Percentiles rank a stretch among this genome's conserved stretches.
phyloP scores from a whole-genome alignment of 2,113 vertebrate species.

The Clupea harengus region DNA sequence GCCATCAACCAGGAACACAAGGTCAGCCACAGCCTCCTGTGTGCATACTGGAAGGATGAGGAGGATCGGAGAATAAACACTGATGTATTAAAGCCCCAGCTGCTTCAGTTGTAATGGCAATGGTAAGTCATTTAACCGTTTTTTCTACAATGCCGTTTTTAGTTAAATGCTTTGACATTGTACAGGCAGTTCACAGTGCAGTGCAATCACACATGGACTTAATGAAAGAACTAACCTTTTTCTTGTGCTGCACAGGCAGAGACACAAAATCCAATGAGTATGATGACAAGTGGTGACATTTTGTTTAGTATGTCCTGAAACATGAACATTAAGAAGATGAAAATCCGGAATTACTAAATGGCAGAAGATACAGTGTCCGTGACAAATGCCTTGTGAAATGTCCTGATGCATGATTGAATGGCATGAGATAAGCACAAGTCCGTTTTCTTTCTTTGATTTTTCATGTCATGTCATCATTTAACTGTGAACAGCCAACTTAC shows the following conservation, averaged over 20 bases:
- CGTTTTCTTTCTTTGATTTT: too few relatives aligned
- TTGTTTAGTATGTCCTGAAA: neutral
- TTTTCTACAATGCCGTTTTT: neutral
- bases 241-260: neutral
- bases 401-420: too few relatives aligned
- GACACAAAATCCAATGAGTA: neutral
- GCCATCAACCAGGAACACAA: conserved; percentile 94
- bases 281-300: neutral
- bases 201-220: neutral
- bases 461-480: too few relatives aligned
- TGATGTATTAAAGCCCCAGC: neutral
- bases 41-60: conserved; percentile 78
- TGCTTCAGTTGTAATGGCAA: too few relatives aligned
- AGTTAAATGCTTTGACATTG: neutral
- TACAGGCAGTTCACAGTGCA: neutral
- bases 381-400: too few relatives aligned
- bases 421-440: too few relatives aligned
- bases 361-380: too few relatives aligned
- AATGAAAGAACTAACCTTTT: neutral
- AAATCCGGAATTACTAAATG: neutral
- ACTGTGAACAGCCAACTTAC: too few relatives aligned
- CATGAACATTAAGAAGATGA: neutral
- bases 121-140: too few relatives aligned
- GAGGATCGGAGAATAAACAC: conserved; percentile 53
- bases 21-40: conserved; percentile 80